phyloP scores from a whole-genome alignment of 2,113 vertebrate genomes.

The Hippocampus comes region DNA sequence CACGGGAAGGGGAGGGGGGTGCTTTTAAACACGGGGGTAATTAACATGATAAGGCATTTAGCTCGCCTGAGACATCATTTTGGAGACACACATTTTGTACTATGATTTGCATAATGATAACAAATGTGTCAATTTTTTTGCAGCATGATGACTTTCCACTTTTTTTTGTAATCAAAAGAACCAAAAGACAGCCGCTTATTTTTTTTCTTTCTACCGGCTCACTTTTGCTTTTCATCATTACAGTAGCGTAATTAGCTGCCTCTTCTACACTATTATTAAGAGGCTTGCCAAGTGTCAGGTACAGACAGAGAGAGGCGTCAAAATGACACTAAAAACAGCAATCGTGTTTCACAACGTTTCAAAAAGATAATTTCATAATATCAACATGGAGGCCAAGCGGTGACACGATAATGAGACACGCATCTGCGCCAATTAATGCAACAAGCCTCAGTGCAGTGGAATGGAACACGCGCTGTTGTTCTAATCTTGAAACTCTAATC shows the following conservation, averaged over 20 bases:
- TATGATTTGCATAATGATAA: constrained; percentile 52
- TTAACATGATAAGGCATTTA: constrained; percentile 63
- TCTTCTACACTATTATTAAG: constrained; percentile 73
- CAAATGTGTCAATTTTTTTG: constrained; percentile 29
- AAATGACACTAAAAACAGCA: constrained; percentile 59
- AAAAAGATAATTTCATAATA: constrained; percentile 74
- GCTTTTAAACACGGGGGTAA: constrained; percentile 54
- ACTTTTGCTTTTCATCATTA: constrained; percentile 70
- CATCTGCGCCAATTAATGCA: constrained; percentile 70
- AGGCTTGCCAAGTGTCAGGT: constrained; percentile 73
- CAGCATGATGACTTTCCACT: constrained; percentile 44
- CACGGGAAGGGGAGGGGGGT: constrained; percentile 38
- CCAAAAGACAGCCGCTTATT: constrained; percentile 35
- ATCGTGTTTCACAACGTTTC: constrained; percentile 59
- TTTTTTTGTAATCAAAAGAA: constrained; percentile 18
- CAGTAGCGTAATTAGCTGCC: constrained; percentile 76
- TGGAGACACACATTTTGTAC: constrained; percentile 43
- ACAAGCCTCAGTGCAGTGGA: constrained; percentile 5
- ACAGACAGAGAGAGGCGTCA: constrained; percentile 40
- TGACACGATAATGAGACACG: constrained; percentile 75
- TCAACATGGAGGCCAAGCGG: constrained; percentile 56
- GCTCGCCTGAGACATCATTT: constrained; percentile 55
- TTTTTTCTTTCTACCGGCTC: constrained; percentile 52
- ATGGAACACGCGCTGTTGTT: not conserved
- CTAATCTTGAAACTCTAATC: not conserved